phyloP scores from a whole-genome alignment of 1,140 invertebrate genomes.

The Lanistes nyassanus region DNA sequence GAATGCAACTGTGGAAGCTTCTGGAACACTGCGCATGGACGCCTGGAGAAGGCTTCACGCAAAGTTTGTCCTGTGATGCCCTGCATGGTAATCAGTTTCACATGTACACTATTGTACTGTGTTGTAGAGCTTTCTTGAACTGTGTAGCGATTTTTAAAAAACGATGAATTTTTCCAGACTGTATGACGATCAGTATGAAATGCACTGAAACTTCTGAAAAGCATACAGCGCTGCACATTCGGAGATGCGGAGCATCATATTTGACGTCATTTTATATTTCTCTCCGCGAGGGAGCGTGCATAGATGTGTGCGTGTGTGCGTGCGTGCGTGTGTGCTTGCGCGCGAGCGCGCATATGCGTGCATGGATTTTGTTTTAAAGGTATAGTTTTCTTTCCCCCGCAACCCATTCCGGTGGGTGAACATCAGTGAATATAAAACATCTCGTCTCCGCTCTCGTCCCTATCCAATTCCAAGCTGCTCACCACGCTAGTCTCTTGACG shows the following conservation, averaged over 20 bases:
- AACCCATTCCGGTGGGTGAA: background rate
- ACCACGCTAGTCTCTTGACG: background rate
- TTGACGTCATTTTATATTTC: background rate
- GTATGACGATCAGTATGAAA: background rate
- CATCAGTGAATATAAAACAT: background rate
- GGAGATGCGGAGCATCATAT: background rate
- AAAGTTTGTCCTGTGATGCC: no score
- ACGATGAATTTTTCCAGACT: background rate
- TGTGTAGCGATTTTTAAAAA: background rate
- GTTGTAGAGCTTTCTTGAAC: background rate
- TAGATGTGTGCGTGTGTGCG: constrained; percentile 2
- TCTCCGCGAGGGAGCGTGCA: background rate
- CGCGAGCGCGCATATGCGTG: background rate
- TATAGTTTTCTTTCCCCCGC: background rate
- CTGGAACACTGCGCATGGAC: no score
- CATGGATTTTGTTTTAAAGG: background rate
- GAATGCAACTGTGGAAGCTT: no score
- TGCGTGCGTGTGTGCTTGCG: background rate
- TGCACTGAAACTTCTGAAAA: background rate
- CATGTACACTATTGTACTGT: background rate
- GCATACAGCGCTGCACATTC: background rate
- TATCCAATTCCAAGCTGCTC: background rate
- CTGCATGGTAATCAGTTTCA: no score
- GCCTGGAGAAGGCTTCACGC: no score
- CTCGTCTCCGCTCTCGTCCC: background rate